A percentile compares a stretch with the other conserved stretches of the same genome.
Conservation (phyloP, 1,140 invertebrate genomes). For the Rhagoletis zephyria region DNA sequence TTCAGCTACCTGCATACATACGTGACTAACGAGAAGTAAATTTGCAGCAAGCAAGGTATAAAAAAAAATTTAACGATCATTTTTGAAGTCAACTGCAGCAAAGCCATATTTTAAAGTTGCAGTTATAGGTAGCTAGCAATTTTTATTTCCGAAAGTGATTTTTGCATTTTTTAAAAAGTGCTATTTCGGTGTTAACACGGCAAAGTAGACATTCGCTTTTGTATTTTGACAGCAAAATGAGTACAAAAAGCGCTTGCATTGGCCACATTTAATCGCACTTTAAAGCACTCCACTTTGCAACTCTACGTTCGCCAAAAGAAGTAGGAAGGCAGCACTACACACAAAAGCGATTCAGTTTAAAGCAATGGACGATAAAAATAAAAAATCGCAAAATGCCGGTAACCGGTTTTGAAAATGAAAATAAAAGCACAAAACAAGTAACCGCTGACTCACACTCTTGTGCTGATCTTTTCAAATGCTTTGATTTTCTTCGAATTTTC, state of each 20-base stretch:
- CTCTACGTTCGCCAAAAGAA: conserved; percentile 2
- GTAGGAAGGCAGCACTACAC: background rate
- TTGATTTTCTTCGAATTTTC: background rate
- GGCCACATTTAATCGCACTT: background rate
- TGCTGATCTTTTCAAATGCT: background rate
- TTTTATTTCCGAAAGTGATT: too few species aligned
- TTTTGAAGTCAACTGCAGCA: background rate
- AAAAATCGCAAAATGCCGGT: conserved; percentile 28
- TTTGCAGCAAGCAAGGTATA: background rate
- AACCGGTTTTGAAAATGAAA: conserved; percentile 17
- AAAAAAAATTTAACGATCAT: conserved; percentile 20
- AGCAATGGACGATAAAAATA: background rate
- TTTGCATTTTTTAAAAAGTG: too few species aligned
- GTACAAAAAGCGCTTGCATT: too few species aligned
- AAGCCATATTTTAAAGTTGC: background rate
- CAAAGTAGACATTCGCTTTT: too few species aligned
- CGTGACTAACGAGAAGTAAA: background rate
- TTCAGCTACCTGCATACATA: background rate
- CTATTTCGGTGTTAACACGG: too few species aligned
- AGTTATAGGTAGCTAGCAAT: too few species aligned
- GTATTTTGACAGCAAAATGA: too few species aligned
- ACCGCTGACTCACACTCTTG: conserved; percentile 6
- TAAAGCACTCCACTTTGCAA: conserved; percentile 6
- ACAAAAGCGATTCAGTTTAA: background rate
- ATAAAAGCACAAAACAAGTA: conserved; percentile 25